Evolutionary conservation across 2,888 invertebrate genomes (phyloP), one percentile per base, ranked within the genome.

Genomic region (Rhabditoides inermis): DNA sequence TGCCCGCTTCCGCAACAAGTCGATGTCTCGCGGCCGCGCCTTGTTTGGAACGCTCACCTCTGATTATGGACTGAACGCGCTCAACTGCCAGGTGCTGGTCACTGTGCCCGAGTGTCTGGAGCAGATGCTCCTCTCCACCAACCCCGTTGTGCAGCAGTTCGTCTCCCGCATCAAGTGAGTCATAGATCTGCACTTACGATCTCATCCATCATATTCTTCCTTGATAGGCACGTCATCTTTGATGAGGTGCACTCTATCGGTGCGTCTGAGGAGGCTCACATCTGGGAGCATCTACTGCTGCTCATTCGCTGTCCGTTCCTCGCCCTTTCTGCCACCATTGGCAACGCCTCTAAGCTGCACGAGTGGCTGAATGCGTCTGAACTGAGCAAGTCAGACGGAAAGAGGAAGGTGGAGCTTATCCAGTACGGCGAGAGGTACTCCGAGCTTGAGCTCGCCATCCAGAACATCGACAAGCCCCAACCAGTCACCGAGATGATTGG

Each of bases 161-260:
- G 65, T 70, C 23, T 61, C 65, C 2, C 62, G 69, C 25, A 71
- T 73, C 55, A 67, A 68, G 53, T 73, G n/a, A n/a, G n/a, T n/a
- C n/a, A n/a, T n/a, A n/a, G n/a, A n/a, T n/a, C n/a, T n/a, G n/a
- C n/a, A n/a, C n/a, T n/a, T n/a, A n/a, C n/a, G n/a, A n/a, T n/a
- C n/a, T n/a, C n/a, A n/a, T n/a, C n/a, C n/a, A n/a, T n/a, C n/a
- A n/a, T n/a, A n/a, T n/a, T n/a, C n/a, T n/a, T n/a, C n/a, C n/a
- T n/a, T n/a, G n/a, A n/a, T n/a, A n/a, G n/a, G n/a, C n/a, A 73
- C 52, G 73, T 73, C 28, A 66, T 73, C 42, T 70, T 73, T 45
- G 73, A 73, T 57, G 73, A 73, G 60, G 74, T 73, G 26, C 73
- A 73, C 56, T 74, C 64, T 20, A 73, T 73, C 40, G 70, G 70